A percentile compares a stretch with the other conserved stretches of the same genome.
These are phyloP conservation scores for Ifrita kowaldi DNA, from an alignment of 2,113 vertebrate species.

Conservation along the genomic window DNA sequence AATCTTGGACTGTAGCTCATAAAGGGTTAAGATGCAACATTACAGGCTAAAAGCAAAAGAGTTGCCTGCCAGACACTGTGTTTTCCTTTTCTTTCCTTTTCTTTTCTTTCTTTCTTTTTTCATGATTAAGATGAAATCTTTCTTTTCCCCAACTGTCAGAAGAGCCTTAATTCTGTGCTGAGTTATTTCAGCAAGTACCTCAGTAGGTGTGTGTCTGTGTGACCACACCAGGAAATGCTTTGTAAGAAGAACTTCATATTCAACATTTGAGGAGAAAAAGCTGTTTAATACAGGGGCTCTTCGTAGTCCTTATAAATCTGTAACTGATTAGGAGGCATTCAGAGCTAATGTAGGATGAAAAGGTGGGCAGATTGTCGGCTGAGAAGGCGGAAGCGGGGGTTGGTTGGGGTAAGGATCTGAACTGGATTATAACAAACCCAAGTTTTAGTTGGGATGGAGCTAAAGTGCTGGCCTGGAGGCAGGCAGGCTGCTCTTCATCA, in stretches of 20 bases:
- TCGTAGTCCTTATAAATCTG: slow-evolving; percentile 25
- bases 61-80: not conserved
- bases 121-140: not conserved
- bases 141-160: not conserved
- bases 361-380: not conserved
- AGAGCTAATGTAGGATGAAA: slow-evolving; percentile 36
- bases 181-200: not conserved
- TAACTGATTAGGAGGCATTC: slow-evolving; percentile 47
- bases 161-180: not conserved
- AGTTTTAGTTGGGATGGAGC: not conserved
- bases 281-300: not conserved
- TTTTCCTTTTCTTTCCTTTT: not conserved
- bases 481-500: not conserved
- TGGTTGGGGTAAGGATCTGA: not conserved
- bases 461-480: not conserved
- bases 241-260: slow-evolving; percentile 21
- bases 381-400: not conserved
- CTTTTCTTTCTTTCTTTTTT: not conserved
- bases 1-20: not conserved
- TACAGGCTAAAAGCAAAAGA: not conserved
- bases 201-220: not conserved
- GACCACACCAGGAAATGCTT: not conserved
- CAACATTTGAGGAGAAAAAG: slow-evolving; percentile 27
- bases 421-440: not conserved
- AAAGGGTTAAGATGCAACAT: not conserved